phyloP scores from a whole-genome alignment of 2,113 vertebrate genomes.

The Ranitomeya imitator region DNA sequence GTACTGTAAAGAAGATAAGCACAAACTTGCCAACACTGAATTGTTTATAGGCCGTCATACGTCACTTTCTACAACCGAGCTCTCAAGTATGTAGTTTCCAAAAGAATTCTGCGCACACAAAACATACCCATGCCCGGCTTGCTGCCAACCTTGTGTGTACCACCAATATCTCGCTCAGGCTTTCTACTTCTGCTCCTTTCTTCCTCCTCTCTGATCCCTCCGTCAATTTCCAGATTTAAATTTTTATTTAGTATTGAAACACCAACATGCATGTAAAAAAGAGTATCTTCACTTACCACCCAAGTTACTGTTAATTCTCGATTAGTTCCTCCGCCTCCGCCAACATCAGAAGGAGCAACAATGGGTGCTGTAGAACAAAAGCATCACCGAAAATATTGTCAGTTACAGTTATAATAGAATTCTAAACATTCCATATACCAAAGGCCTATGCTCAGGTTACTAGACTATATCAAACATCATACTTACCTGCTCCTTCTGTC shows the following conservation, averaged over 20 bases:
- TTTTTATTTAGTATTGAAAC: background rate
- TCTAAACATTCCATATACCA: background rate
- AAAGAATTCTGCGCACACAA: no score
- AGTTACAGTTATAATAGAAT: conserved; percentile 49
- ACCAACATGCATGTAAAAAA: background rate
- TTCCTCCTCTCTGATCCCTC: background rate
- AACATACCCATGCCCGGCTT: no score
- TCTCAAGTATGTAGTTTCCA: background rate
- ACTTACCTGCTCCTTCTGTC: conserved; percentile 87
- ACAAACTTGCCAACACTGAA: background rate
- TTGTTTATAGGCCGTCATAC: background rate
- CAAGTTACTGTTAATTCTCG: conserved; percentile 94
- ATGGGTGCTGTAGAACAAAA: conserved; percentile 81
- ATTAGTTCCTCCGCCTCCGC: conserved; percentile 89
- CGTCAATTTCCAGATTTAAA: background rate
- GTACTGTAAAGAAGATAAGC: background rate
- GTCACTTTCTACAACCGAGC: background rate
- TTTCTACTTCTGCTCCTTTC: no score
- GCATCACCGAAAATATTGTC: conserved; percentile 39
- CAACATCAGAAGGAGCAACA: conserved; percentile 92
- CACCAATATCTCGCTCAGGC: no score
- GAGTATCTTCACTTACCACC: conserved; percentile 78
- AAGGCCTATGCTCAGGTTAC: background rate
- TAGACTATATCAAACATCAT: background rate
- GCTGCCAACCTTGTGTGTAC: no score